A percentile compares a stretch with the other conserved stretches of the same genome.
Conservation (phyloP, 2,797 vertebrate species). For the Pseudopleuronectes americanus region DNA sequence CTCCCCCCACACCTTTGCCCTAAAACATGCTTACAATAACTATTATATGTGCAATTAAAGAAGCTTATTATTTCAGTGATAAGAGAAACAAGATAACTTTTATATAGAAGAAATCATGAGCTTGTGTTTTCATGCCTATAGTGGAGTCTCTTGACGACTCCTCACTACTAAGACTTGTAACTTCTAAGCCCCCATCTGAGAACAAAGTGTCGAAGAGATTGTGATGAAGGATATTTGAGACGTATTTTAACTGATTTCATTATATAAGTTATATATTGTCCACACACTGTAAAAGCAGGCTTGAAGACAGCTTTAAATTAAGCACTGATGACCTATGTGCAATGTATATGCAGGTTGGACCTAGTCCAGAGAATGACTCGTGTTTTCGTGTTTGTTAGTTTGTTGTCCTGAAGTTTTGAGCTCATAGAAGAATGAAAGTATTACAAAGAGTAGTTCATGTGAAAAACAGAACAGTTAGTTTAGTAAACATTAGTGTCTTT, state of each 20-base stretch:
- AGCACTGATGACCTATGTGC: not conserved
- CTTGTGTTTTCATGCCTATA: slow-evolving; percentile 1
- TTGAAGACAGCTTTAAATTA: slow-evolving; percentile 13
- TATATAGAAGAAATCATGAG: not conserved
- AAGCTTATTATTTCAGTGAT: not conserved
- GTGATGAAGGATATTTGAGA: slow-evolving; percentile 4
- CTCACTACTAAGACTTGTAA: not conserved
- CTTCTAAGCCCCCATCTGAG: slow-evolving; percentile 5
- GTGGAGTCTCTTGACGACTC: not conserved
- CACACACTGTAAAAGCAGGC: not conserved
- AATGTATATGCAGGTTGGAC: slow-evolving; percentile 2
- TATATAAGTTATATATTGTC: not conserved
- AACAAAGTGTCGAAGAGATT: slow-evolving; percentile 9
- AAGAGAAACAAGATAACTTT: not conserved
- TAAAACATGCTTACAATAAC: slow-evolving; percentile 11
- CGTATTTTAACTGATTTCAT: not conserved
- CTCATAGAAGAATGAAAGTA: slow-evolving; percentile 7
- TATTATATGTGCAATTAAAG: slow-evolving; percentile 3
- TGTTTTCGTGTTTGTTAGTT: not conserved
- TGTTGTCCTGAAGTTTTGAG: slow-evolving; percentile 8
- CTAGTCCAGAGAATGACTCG: not conserved
- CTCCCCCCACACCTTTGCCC: slow-evolving; percentile 18
- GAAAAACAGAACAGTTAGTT: not conserved
- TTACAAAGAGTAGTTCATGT: slow-evolving; percentile 12
- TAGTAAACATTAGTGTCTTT: slow-evolving; percentile 20